phyloP scores from a whole-genome alignment of 2,797 vertebrate genomes.

The Nyctibius grandis region DNA sequence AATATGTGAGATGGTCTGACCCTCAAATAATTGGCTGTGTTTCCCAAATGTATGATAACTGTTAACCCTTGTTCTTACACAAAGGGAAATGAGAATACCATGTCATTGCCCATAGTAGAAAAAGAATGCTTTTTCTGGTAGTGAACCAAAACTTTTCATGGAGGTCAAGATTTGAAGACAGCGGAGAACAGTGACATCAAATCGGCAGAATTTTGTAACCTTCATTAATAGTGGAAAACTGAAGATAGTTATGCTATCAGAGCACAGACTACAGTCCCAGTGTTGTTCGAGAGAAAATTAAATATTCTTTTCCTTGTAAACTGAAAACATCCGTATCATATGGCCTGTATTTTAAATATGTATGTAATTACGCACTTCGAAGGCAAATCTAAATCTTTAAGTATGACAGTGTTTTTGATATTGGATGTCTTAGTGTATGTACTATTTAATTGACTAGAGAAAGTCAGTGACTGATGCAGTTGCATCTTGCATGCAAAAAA shows the following conservation, averaged over 20 bases:
- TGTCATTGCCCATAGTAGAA: not conserved
- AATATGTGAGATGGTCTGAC: not conserved
- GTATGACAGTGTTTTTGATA: not conserved
- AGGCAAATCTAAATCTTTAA: not conserved
- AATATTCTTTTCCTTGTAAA: not conserved
- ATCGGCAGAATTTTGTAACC: not conserved
- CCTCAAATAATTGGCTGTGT: not conserved
- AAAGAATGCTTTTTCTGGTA: not conserved
- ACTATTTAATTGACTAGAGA: not conserved
- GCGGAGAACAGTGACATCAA: not conserved
- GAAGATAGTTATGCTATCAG: not conserved
- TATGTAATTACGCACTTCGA: not conserved
- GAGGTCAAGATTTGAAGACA: not conserved
- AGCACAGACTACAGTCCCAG: not conserved
- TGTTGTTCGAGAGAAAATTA: not conserved
- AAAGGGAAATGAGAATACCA: not conserved
- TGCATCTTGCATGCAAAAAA: not conserved
- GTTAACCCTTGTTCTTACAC: not conserved
- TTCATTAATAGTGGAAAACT: not conserved
- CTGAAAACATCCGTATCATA: rapidly evolving
- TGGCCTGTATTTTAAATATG: not conserved
- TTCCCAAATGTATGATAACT: not conserved
- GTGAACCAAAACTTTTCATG: not conserved
- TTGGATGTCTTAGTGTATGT: not conserved
- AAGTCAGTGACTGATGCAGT: not conserved